Base-by-base conservation (phyloP, 30 jellyfish, hydroid and myxozoan species). In the Hydra vulgaris region DNA sequence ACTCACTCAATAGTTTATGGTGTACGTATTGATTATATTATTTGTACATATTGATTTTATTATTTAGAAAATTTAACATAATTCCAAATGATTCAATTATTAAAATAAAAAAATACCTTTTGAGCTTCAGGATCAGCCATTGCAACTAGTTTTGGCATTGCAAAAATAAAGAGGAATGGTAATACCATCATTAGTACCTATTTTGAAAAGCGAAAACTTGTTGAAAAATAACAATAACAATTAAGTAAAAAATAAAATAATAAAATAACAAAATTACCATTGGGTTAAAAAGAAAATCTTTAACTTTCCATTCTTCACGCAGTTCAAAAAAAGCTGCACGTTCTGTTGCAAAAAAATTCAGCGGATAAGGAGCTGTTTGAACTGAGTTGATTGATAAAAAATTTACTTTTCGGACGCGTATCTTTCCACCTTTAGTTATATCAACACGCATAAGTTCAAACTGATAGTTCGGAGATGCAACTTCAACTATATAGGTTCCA, bases 51-150 rank as follows among this genome's bases (percentile, higher is more conserved):
- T n/a, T n/a, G n/a, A n/a, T n/a, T n/a, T n/a, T n/a, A n/a, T n/a
- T n/a, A n/a, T n/a, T n/a, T n/a, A n/a, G n/a, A n/a, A n/a, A n/a
- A n/a, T n/a, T n/a, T n/a, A n/a, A n/a, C n/a, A n/a, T n/a, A n/a
- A n/a, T n/a, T n/a, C n/a, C n/a, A n/a, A n/a, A n/a, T n/a, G n/a
- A n/a, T n/a, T n/a, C n/a, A n/a, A n/a, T n/a, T n/a, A n/a, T n/a
- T 20, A 69, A 5, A 20, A 69, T 69, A 23, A 5, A 20, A 69
- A 1, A 25, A n/a, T 69, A 88, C 96, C 95, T 89, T 89, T 80
- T 89, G 96, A 26, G 96, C 89, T 15, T 89, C 96, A 18, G 96
- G 96, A 72, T 89, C 96, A 22, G 96, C 96, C 89, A 74, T 89
- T 54, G 96, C 85, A 55, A 89, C 88, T 55, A 89, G 88, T 77